Percentiles rank a stretch among this genome's conserved stretches.
Conservation (phyloP, 2,797 vertebrate genomes). For the Nannoperca obscura region DNA sequence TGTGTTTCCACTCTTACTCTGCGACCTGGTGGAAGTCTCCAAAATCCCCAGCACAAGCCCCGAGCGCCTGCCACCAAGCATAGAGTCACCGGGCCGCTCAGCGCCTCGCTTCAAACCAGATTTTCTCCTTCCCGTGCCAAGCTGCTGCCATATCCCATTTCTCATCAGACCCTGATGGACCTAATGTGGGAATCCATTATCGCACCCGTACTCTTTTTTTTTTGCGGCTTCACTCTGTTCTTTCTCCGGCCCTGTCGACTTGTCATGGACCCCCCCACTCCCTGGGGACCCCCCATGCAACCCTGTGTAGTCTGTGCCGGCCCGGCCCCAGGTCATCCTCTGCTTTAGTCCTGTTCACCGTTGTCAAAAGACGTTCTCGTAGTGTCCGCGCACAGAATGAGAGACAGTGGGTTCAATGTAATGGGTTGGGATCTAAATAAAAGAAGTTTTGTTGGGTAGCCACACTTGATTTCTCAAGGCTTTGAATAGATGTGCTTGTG, state of each 20-base stretch:
- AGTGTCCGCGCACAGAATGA: conserved; percentile 52
- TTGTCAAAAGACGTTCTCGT: conserved; percentile 76
- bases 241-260: conserved; percentile 38
- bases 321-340: conserved; percentile 62
- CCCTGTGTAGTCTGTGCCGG: conserved; percentile 19
- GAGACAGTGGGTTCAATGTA: conserved; percentile 72
- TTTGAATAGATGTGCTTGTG: conserved; percentile 77
- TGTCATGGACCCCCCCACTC: conserved; percentile 56
- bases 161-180: conserved; percentile 69
- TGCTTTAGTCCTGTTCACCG: conserved; percentile 67
- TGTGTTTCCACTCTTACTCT: conserved; percentile 69
- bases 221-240: conserved; percentile 47
- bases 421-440: conserved; percentile 51
- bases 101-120: conserved; percentile 64
- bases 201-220: conserved; percentile 50
- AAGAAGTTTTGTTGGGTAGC: conserved; percentile 70
- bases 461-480: conserved; percentile 71
- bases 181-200: conserved; percentile 80
- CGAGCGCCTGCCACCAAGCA: conserved; percentile 56
- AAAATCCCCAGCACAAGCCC: conserved; percentile 65
- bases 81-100: conserved; percentile 52
- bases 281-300: conserved; percentile 32
- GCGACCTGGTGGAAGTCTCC: conserved; percentile 59
- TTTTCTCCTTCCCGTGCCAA: conserved; percentile 72
- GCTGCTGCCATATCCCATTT: conserved; percentile 77